Base-by-base conservation (phyloP, 2,888 invertebrate species). In the Sclerodermus sp. region DNA sequence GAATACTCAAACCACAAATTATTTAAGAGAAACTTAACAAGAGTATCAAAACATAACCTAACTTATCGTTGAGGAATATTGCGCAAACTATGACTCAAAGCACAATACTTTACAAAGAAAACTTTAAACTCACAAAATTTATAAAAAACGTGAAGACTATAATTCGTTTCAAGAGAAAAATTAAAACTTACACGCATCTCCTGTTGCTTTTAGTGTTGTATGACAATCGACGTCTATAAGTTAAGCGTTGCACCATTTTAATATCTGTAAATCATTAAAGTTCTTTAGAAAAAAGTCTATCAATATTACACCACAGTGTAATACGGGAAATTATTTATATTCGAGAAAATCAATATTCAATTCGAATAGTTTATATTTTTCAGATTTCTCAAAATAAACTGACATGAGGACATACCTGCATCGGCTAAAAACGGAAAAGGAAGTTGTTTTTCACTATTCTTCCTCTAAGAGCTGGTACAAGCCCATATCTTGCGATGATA, bases 121-220 rank as follows among this genome's bases (percentile, higher is more conserved):
- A 23, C 8, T 23, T 23, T 23, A 3, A 8, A 23, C 4, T 3
- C 23, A 23, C 10, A 34, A 9, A 23, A 12, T 32, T 23, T 9
- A 0, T 13, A 36, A 32, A 39, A 16, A 17, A 1, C 36, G 41
- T 42, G 13, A 39, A 15, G 1, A 12, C 1, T 23, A 29, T 1
- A 4, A 10, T 15, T 1, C 3, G 3, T 37, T 38, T 37, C 1
- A 31, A 1, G 10, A 6, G 1, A 4, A 23, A 38, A 12, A n/a
- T 8, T 23, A 31, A 1, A 1, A 91, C 93, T 93, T 85, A 97
- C 96, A 96, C 91, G 82, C 91, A 90, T 81, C 95, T 89, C 82
- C 91, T 89, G 83, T 97, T 97, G 73, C 97, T 97, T 81, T 93
- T 93, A 74, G 99, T 99, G 83, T 99, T 99, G 87, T 99, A 99